Base-by-base conservation (phyloP, 1,140 invertebrate genomes). In the Hyposmocoma kahamanoa region DNA sequence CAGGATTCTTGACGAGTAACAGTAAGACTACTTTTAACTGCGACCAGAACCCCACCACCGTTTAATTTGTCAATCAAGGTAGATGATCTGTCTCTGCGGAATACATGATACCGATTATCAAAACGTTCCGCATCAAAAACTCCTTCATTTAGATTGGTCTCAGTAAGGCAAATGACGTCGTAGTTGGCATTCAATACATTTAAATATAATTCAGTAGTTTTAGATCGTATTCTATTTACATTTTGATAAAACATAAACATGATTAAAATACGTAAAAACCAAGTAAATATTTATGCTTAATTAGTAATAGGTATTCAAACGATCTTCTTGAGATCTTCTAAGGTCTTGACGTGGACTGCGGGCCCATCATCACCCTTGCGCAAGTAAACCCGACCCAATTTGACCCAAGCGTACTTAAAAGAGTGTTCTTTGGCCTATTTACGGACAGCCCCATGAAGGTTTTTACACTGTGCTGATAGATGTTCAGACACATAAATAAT, bases 401-500 rank as follows among this genome's bases (percentile, higher is more conserved):
- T 43, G 10, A 43, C 22, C 42, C 42, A 43, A 2, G 28, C 42
- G 19, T 13, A 43, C 5, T 22, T 24, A 15, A 6, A 43, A 3
- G 9, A 17, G 11, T 43, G 9, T 13, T 26, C 42, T 26, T 28
- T 43, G 2, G 22, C 13, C 5, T 26, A 43, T 28, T 43, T 43
- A 13, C 42, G 13, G 3, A 24, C 42, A 5, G 21, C 22, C 3
- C 8, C 21, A n/a, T 43, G 24, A 15, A 43, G 42, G 3, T 26
- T 17, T 26, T 26, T 24, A n/a, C 21, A 26, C 17, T 43, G 9
- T 26, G 22, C n/a, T 2, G 42, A 43, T 24, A 43, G 18, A 26
- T 43, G 21, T 43, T 43, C 42, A 2, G 42, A 24, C 17, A 43
- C 9, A 17, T 43, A 43, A 9, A 43, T 43, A 10, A 3, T 11